Evolutionary conservation across 2,113 vertebrate species (phyloP).

Genomic region (Perognathus longimembris): DNA sequence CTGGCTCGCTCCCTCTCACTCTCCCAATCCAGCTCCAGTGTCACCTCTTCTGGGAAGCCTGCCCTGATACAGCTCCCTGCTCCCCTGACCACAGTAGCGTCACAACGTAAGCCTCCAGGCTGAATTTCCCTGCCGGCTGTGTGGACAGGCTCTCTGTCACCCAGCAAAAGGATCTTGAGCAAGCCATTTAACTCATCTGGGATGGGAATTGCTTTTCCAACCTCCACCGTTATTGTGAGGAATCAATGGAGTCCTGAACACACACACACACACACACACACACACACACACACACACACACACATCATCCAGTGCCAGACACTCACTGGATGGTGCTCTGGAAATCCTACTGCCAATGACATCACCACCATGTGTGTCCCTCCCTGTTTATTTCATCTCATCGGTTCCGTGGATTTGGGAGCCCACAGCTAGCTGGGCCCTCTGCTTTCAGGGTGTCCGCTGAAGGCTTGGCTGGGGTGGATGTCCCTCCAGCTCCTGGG

Average conservation of each 20-base stretch:
- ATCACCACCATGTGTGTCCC: background rate
- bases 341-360: background rate
- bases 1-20: background rate
- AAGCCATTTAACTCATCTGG: conserved; percentile 4
- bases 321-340: background rate
- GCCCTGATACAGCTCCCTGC: background rate
- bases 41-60: background rate
- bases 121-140: background rate
- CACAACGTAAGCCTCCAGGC: background rate
- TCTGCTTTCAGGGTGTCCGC: background rate
- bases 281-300: no score
- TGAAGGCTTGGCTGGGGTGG: background rate
- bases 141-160: background rate
- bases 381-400: background rate
- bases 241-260: background rate
- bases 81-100: background rate
- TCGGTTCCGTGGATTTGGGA: background rate
- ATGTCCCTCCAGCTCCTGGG: background rate
- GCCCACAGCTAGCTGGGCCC: background rate
- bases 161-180: background rate
- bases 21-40: background rate
- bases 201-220: background rate
- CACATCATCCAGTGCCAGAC: background rate
- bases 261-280: no score
- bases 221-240: background rate